These are phyloP conservation scores for Phainopepla nitens DNA, from an alignment of 2,113 vertebrate genomes.

Conservation along the genomic window DNA sequence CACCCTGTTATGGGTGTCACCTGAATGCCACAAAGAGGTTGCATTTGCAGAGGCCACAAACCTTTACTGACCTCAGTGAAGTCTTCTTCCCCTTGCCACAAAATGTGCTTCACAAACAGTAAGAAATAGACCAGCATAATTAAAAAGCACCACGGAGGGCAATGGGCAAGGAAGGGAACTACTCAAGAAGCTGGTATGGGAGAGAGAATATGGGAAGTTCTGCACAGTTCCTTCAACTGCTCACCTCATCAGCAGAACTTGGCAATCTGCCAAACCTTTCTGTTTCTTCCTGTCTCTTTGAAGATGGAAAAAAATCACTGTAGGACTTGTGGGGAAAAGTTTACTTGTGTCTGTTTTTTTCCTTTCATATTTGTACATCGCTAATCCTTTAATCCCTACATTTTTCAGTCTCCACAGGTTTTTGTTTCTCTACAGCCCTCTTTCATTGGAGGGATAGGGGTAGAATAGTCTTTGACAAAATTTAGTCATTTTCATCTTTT, in stretches of 20 bases:
- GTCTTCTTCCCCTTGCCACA: background rate
- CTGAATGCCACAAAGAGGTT: background rate
- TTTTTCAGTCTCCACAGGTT: background rate
- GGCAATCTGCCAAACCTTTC: background rate
- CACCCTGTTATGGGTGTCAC: background rate
- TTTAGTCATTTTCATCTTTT: background rate
- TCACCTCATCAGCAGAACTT: background rate
- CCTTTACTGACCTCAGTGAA: background rate
- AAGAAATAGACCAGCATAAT: background rate
- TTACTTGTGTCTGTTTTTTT: background rate
- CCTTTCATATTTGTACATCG: background rate
- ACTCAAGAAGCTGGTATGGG: background rate
- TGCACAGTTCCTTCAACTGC: background rate
- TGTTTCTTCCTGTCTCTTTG: background rate
- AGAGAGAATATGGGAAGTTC: background rate
- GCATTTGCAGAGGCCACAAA: background rate
- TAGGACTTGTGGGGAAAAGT: background rate
- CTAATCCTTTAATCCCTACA: background rate
- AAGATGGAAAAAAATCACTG: background rate
- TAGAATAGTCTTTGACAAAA: background rate
- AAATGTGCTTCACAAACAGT: background rate
- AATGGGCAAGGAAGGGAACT: background rate
- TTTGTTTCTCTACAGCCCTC: background rate
- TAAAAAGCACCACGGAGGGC: fast-evolving
- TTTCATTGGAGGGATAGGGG: too few relatives aligned